These are phyloP conservation scores for Clarias magur DNA, from an alignment of 2,113 vertebrate genomes.

Conservation along the genomic window DNA sequence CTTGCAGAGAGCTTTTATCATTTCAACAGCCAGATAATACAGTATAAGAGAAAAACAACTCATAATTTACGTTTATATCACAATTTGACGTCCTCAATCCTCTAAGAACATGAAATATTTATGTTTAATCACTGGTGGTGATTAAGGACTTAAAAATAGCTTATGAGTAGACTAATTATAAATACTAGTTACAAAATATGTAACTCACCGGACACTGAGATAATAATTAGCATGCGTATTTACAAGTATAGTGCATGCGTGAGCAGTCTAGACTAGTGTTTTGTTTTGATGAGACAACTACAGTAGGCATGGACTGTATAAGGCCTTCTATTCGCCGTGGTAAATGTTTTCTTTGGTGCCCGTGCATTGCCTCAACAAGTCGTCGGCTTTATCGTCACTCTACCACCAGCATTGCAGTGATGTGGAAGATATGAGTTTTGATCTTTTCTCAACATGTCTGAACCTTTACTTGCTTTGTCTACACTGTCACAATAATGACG, in stretches of 20 bases:
- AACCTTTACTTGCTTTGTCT: neutral
- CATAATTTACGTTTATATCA: neutral
- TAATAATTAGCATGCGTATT: neutral
- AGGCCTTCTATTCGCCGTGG: slow-evolving; percentile 35
- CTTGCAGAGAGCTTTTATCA: neutral
- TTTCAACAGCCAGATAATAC: neutral
- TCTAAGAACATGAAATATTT: neutral
- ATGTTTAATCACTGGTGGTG: neutral
- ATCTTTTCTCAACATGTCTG: slow-evolving; percentile 27
- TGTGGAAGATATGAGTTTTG: slow-evolving; percentile 33
- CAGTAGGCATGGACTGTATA: slow-evolving; percentile 42
- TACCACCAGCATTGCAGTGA: slow-evolving; percentile 30
- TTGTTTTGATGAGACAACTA: slow-evolving; percentile 39
- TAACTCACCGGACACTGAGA: neutral
- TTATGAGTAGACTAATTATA: slow-evolving; percentile 10
- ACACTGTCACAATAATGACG: neutral
- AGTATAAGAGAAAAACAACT: neutral
- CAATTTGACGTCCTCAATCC: neutral
- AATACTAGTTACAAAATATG: neutral
- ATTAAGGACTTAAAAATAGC: neutral
- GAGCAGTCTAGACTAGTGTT: neutral
- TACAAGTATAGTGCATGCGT: neutral
- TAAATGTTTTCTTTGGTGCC: slow-evolving; percentile 42
- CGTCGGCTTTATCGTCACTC: slow-evolving; percentile 24
- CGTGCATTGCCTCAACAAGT: slow-evolving; percentile 34